phyloP scores from a whole-genome alignment of 2,888 invertebrate genomes.

The Heteromyza rotundicornis region DNA sequence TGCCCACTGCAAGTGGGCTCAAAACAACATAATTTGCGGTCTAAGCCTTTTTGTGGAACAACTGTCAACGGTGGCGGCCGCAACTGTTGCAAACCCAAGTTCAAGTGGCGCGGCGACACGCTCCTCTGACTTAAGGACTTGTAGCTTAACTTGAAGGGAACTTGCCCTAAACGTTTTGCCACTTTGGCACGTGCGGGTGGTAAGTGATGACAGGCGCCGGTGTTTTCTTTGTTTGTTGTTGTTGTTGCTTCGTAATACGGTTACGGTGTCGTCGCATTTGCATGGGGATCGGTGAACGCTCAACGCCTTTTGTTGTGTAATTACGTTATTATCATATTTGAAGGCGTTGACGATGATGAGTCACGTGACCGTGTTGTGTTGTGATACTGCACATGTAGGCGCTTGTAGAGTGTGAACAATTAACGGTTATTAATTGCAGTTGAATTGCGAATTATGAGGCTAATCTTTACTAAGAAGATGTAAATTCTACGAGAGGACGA shows the following conservation, averaged over 20 bases:
- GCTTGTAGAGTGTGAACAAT: conserved; percentile 16
- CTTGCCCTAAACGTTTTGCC: background rate
- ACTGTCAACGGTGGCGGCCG: conserved; percentile 3
- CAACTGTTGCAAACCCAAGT: background rate
- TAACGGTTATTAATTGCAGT: too few relatives aligned
- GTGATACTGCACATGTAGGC: conserved; percentile 29
- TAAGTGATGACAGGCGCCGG: conserved; percentile 10
- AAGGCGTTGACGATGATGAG: background rate
- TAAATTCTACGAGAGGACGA: too few relatives aligned
- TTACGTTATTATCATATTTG: conserved; percentile 37
- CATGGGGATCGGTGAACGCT: conserved; percentile 30
- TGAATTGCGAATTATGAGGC: too few relatives aligned
- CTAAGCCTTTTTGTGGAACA: conserved; percentile 13
- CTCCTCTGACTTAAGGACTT: background rate
- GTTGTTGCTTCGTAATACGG: background rate
- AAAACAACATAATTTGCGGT: conserved; percentile 30
- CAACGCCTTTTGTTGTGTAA: conserved; percentile 38
- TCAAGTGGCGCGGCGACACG: conserved; percentile 1
- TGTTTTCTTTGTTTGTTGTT: background rate
- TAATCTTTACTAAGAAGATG: too few relatives aligned
- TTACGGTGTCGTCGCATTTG: conserved; percentile 26
- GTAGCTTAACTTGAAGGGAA: background rate
- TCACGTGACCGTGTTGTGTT: conserved; percentile 31
- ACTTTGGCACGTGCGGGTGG: conserved; percentile 5
- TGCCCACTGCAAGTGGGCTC: background rate